Evolutionary conservation across 2,888 invertebrate species (phyloP).

Genomic region (Erebia aethiops): DNA sequence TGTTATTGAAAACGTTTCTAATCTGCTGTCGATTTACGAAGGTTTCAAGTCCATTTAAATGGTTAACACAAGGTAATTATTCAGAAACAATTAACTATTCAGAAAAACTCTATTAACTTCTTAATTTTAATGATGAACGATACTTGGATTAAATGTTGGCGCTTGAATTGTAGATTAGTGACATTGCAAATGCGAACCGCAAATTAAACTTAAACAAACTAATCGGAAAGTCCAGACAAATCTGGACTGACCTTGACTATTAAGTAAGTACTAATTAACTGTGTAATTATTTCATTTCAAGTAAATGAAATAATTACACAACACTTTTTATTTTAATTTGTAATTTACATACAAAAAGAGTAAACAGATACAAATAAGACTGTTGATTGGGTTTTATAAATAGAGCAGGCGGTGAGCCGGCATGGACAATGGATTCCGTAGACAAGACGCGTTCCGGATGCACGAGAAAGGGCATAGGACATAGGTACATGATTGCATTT

Average conservation of each 20-base stretch:
- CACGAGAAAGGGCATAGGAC: slow-evolving; percentile 73
- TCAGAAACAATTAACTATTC: no score
- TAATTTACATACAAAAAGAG: slow-evolving; percentile 6
- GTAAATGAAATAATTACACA: neutral
- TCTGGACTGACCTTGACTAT: no score
- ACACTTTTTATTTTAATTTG: neutral
- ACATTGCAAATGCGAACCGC: no score
- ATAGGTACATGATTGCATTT: slow-evolving; percentile 43
- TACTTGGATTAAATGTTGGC: no score
- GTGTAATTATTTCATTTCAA: no score
- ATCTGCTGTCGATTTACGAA: neutral
- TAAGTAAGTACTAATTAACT: no score
- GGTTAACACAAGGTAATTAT: no score
- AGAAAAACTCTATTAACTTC: no score
- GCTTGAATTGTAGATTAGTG: no score
- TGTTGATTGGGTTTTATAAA: slow-evolving; percentile 58
- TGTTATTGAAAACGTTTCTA: neutral
- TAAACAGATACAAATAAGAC: slow-evolving; percentile 8
- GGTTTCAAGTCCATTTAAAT: neutral
- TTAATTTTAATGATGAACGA: no score
- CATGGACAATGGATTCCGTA: slow-evolving; percentile 79
- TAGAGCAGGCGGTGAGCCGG: slow-evolving; percentile 60
- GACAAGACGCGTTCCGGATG: slow-evolving; percentile 78
- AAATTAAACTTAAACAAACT: no score
- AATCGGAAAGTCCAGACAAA: no score